These are phyloP conservation scores for Chironex yamaguchii DNA, from an alignment of 30 jellyfish, hydroid and myxozoan species.

Conservation along the genomic window DNA sequence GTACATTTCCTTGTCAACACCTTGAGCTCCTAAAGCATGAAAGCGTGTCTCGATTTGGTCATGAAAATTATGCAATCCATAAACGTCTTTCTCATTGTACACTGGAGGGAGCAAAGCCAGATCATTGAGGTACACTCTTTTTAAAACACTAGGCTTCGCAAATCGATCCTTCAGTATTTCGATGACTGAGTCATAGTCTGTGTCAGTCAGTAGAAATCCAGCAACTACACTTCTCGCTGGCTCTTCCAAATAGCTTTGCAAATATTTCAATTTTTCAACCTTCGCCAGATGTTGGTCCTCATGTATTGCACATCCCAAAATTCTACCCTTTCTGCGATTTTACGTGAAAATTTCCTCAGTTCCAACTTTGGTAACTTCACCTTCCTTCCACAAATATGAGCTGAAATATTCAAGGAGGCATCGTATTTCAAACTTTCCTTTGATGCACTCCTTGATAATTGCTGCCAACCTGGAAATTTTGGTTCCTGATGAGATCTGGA, in stretches of 20 bases:
- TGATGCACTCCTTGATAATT: constrained; percentile 20
- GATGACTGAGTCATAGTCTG: no score
- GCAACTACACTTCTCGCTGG: no score
- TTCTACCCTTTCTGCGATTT: constrained; percentile 32
- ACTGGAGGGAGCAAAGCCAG: neutral
- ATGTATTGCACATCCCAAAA: constrained; percentile 41
- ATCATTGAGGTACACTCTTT: neutral
- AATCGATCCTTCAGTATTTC: no score
- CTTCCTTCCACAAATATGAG: constrained; percentile 1
- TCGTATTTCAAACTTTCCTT: neutral
- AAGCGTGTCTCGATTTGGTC: no score
- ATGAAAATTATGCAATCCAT: neutral
- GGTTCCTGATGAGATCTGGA: constrained; percentile 16
- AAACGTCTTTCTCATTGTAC: neutral
- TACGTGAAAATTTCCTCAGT: constrained; percentile 1
- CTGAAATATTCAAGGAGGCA: constrained; percentile 13
- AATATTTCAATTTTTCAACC: no score
- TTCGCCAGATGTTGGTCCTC: constrained; percentile 10
- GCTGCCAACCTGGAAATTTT: constrained; percentile 5
- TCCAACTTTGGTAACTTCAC: constrained; percentile 27
- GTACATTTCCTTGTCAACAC: neutral
- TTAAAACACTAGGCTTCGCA: no score
- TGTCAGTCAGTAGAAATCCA: no score
- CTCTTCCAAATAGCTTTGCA: no score
- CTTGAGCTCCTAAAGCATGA: neutral